Conservation (phyloP, 2,797 vertebrate species). For the Lagocephalus sceleratus region DNA sequence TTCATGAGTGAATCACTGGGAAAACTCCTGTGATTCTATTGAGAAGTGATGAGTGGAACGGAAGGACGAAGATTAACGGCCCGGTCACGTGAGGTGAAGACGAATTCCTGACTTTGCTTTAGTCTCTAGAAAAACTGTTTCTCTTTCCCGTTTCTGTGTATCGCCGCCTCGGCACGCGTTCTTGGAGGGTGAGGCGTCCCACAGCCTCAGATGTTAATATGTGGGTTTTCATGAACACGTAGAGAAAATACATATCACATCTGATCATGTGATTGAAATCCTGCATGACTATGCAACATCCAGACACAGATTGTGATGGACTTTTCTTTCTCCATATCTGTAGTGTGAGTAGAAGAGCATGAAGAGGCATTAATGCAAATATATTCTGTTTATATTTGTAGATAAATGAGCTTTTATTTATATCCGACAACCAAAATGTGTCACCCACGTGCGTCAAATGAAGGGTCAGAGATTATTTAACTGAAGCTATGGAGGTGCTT, state of each 20-base stretch:
- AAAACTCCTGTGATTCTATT: not conserved
- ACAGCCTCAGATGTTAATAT: constrained; percentile 2
- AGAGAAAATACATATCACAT: constrained; percentile 4
- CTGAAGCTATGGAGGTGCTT: too few species aligned
- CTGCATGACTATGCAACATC: constrained; percentile 54
- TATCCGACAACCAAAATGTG: constrained; percentile 1
- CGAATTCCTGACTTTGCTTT: constrained; percentile 10
- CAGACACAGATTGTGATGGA: constrained; percentile 10
- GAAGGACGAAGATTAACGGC: too few species aligned
- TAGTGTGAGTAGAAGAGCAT: not conserved
- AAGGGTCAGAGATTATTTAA: not conserved
- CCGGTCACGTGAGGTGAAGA: constrained; percentile 2
- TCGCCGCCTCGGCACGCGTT: constrained; percentile 8
- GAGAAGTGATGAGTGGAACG: not conserved
- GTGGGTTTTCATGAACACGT: too few species aligned
- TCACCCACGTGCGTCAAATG: not conserved
- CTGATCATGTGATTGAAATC: constrained; percentile 4
- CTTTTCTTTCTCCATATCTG: not conserved
- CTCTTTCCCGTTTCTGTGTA: not conserved
- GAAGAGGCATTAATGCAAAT: not conserved
- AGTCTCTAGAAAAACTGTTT: not conserved
- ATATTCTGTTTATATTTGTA: constrained; percentile 12
- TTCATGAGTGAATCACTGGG: not conserved
- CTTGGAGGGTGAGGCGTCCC: not conserved
- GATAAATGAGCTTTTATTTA: constrained; percentile 6